Percentiles rank a stretch among this genome's conserved stretches.
phyloP scores from a whole-genome alignment of 2,888 invertebrate species.

The Campoletis raptor region DNA sequence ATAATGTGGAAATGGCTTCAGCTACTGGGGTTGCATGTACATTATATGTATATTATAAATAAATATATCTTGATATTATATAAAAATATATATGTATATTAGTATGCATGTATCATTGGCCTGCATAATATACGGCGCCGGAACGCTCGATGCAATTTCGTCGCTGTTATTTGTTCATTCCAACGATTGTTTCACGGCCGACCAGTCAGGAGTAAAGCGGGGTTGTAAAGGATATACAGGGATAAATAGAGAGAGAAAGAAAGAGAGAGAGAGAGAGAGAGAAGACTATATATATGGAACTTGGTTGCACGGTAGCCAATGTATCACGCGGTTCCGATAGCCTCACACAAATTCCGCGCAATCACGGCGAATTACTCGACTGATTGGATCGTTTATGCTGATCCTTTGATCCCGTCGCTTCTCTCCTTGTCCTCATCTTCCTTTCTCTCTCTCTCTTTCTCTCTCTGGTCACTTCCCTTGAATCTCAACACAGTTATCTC shows the following conservation, averaged over 20 bases:
- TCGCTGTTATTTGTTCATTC: conserved; percentile 70
- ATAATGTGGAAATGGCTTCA: conserved; percentile 27
- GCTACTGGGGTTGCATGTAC: conserved; percentile 20
- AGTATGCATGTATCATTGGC: conserved; percentile 18
- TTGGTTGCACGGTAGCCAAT: conserved; percentile 79
- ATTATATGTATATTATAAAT: conserved; percentile 32
- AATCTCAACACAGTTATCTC: conserved; percentile 47
- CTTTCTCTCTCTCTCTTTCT: conserved; percentile 48
- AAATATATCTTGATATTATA: conserved; percentile 40
- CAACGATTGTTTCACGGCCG: conserved; percentile 69
- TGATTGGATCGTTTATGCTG: conserved; percentile 85
- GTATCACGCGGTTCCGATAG: conserved; percentile 72
- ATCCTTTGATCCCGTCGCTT: conserved; percentile 82
- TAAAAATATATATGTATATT: conserved; percentile 7
- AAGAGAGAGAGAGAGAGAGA: not conserved
- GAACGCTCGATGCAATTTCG: conserved; percentile 68
- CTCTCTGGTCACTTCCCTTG: conserved; percentile 47
- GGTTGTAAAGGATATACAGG: not conserved
- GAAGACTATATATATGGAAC: conserved; percentile 3
- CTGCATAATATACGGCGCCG: conserved; percentile 63
- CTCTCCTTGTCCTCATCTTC: conserved; percentile 59
- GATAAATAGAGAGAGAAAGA: conserved; percentile 23
- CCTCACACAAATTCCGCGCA: conserved; percentile 82
- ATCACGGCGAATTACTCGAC: conserved; percentile 84
- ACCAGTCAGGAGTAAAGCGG: conserved; percentile 43